Evolutionary conservation across 2,888 invertebrate species (phyloP).

Genomic region (Lasioglossum villosulum): DNA sequence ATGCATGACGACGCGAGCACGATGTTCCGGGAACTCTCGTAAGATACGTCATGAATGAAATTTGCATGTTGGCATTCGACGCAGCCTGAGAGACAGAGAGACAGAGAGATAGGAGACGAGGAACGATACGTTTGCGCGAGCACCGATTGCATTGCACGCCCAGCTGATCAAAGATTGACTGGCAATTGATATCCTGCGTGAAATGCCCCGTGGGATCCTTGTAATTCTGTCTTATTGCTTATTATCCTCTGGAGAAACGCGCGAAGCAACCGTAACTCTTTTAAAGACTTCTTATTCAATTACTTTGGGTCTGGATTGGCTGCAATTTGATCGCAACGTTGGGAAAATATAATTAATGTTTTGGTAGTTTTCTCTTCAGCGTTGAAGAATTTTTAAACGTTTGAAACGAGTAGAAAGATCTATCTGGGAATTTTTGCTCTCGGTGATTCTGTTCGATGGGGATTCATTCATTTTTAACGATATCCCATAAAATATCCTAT

Average conservation of each 20-base stretch:
- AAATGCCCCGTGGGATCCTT: neutral
- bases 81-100: neutral
- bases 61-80: neutral
- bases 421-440: neutral
- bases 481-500: neutral
- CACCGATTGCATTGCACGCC: neutral
- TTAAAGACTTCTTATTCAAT: neutral
- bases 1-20: slow-evolving; percentile 16
- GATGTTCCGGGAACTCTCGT: neutral
- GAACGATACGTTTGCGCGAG: neutral
- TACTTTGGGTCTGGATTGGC: neutral
- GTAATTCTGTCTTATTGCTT: neutral
- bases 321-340: neutral
- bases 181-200: neutral
- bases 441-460: neutral
- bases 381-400: neutral
- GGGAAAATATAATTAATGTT: neutral
- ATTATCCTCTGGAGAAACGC: neutral
- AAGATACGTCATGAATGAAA: slow-evolving; percentile 43
- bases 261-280: too few species aligned
- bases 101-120: neutral
- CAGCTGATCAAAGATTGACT: neutral
- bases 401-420: neutral
- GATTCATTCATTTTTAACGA: neutral
- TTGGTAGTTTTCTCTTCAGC: neutral